Evolutionary conservation across 2,113 vertebrate species (phyloP).

Genomic region (Calidris pugnax): DNA sequence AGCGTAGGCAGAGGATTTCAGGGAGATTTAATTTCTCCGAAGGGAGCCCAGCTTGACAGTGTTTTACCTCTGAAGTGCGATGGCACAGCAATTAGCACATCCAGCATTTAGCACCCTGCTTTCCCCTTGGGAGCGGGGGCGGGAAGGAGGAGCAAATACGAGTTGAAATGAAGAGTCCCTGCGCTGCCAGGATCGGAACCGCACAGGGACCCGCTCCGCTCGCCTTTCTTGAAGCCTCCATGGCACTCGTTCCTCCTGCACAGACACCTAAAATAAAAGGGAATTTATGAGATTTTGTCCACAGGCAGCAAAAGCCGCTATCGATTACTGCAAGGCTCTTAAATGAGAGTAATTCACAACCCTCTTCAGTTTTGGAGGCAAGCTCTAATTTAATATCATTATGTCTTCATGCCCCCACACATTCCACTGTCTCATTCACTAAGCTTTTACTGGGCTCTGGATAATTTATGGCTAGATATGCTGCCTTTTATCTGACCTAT

Average conservation of each 20-base stretch:
- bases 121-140: not conserved
- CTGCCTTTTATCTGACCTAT: slow-evolving; percentile 68
- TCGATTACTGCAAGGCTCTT: slow-evolving; percentile 61
- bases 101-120: not conserved
- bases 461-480: slow-evolving; percentile 69
- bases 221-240: not conserved
- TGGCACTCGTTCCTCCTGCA: not conserved
- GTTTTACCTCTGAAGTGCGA: not conserved
- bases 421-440: slow-evolving; percentile 72
- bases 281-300: slow-evolving; percentile 51
- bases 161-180: not conserved
- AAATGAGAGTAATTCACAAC: slow-evolving; percentile 62
- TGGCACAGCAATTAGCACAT: slow-evolving; percentile 16
- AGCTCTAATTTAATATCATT: slow-evolving; percentile 74
- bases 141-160: not conserved
- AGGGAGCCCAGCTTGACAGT: not conserved
- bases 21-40: not conserved
- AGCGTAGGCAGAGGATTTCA: not conserved
- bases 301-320: slow-evolving; percentile 23
- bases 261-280: not conserved
- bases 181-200: not conserved
- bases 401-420: slow-evolving; percentile 73
- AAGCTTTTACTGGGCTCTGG: slow-evolving; percentile 65
- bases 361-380: slow-evolving; percentile 59
- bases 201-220: not conserved